Percentiles rank a stretch among this genome's conserved stretches.
Conservation (phyloP, 2,888 invertebrate genomes). For the Aradus depressus region DNA sequence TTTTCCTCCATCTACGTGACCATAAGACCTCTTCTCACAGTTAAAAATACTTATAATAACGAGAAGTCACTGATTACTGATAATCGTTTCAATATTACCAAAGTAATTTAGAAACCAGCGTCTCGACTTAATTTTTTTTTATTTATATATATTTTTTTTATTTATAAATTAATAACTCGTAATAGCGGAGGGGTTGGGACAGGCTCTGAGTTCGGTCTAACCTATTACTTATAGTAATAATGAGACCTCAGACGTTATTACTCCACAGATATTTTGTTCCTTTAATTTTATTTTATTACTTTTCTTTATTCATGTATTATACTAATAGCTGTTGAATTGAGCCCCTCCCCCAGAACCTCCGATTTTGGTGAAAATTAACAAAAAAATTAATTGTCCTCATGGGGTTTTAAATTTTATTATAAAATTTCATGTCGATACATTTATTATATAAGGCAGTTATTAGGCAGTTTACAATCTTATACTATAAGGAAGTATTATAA, state of each 20-base stretch:
- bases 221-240: conserved; percentile 17
- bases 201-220: neutral
- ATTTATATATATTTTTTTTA: conserved; percentile 12
- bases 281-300: conserved; percentile 11
- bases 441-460: too few species aligned
- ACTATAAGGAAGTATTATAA: too few species aligned
- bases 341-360: too few species aligned
- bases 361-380: too few species aligned
- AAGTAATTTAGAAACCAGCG: conserved; percentile 24
- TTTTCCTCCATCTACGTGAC: too few species aligned
- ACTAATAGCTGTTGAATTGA: too few species aligned
- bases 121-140: neutral
- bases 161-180: conserved; percentile 16
- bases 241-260: conserved; percentile 5
- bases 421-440: too few species aligned
- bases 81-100: conserved; percentile 28
- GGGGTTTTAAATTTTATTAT: too few species aligned
- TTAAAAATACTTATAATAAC: conserved; percentile 1
- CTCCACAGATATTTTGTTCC: conserved; percentile 7
- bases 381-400: too few species aligned
- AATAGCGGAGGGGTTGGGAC: conserved; percentile 1
- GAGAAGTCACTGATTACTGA: conserved; percentile 25
- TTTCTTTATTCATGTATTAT: too few species aligned
- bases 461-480: too few species aligned
- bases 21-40: conserved; percentile 22